Evolutionary conservation across 2,797 vertebrate species (phyloP).

Genomic region (Enteromius paludinosus): DNA sequence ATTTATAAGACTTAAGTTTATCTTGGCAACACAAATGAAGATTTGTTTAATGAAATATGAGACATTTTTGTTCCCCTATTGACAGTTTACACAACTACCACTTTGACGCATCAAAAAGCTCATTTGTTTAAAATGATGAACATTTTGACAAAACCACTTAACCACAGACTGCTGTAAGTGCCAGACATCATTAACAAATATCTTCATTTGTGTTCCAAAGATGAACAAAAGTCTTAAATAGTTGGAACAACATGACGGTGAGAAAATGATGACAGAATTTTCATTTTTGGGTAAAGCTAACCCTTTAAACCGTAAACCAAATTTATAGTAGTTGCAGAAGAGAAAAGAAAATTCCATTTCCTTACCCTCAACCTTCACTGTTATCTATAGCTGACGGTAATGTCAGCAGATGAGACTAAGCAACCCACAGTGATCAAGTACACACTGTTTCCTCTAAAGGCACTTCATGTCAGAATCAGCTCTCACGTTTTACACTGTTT

Average conservation of each 20-base stretch:
- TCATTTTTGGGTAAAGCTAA: background rate
- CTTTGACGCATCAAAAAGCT: background rate
- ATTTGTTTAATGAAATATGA: background rate
- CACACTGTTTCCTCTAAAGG: constrained; percentile 27
- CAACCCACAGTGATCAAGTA: constrained; percentile 21
- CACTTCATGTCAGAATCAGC: constrained; percentile 37
- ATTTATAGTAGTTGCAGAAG: background rate
- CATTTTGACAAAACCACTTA: background rate
- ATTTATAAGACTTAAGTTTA: background rate
- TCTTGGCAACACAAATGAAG: background rate
- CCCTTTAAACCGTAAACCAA: background rate
- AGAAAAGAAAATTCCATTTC: background rate
- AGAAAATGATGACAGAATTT: background rate
- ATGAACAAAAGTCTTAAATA: background rate
- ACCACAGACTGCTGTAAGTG: background rate
- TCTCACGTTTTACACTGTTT: constrained; percentile 44
- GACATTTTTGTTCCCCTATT: background rate
- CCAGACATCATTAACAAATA: background rate
- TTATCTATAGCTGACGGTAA: background rate
- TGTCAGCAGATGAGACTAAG: constrained; percentile 15
- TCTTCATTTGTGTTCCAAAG: background rate
- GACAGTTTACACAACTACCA: background rate
- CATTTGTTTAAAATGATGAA: background rate
- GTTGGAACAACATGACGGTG: background rate
- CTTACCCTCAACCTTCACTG: background rate